These are phyloP conservation scores for Parambassis ranga DNA, from an alignment of 2,797 vertebrate genomes.

Conservation along the genomic window DNA sequence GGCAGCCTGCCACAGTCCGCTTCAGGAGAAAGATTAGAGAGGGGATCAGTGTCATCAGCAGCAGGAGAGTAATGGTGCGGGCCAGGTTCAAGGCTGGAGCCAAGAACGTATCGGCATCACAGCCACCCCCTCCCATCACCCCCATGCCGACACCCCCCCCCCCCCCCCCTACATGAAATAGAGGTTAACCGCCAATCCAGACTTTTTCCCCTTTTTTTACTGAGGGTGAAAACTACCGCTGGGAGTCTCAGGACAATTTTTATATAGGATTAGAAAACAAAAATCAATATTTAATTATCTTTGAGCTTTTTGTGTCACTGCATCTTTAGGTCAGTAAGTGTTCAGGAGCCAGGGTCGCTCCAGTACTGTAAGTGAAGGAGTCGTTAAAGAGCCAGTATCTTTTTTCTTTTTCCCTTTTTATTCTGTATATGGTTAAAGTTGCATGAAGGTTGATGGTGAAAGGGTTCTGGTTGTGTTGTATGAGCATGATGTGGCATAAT, in stretches of 20 bases:
- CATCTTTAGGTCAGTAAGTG: conserved; percentile 95
- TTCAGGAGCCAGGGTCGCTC: conserved; percentile 73
- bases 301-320: conserved; percentile 99
- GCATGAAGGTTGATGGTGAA: conserved; percentile 24
- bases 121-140: conserved; percentile 65
- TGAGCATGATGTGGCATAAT: not conserved
- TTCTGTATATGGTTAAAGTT: conserved; percentile 67
- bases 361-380: conserved; percentile 86
- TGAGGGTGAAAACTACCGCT: conserved; percentile 95
- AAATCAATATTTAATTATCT: conserved; percentile 99
- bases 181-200: conserved; percentile 85
- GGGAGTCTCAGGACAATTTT: conserved; percentile 99
- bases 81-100: conserved; percentile 83
- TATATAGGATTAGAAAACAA: conserved; percentile 99
- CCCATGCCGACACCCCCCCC: conserved; percentile 54
- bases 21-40: conserved; percentile 82
- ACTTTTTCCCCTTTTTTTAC: conserved; percentile 82
- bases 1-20: conserved; percentile 69
- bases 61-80: conserved; percentile 81
- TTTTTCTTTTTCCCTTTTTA: conserved; percentile 51
- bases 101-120: conserved; percentile 78
- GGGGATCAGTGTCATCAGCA: conserved; percentile 82
- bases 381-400: conserved; percentile 85
- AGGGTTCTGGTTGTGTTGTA: conserved; percentile 8
- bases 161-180: conserved; percentile 79